Evolutionary conservation across 1,140 invertebrate genomes (phyloP).

Genomic region (Drosophila sp.): DNA sequence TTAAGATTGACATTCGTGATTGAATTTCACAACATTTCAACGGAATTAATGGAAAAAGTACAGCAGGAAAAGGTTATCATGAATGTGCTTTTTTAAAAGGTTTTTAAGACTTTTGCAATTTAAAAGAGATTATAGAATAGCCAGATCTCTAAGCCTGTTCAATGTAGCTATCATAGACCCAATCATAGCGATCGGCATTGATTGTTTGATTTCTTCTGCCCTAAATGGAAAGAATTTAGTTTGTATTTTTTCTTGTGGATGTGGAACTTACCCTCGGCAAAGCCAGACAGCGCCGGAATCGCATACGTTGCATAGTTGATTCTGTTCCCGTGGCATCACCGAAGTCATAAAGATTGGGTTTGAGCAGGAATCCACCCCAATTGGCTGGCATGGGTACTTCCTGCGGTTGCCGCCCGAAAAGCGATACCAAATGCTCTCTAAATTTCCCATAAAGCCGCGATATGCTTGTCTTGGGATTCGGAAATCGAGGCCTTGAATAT

Average conservation of each 20-base stretch:
- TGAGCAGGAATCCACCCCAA: conserved; percentile 53
- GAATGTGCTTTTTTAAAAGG: no score
- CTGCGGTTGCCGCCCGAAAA: conserved; percentile 8
- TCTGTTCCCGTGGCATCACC: not conserved
- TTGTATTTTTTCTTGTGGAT: no score
- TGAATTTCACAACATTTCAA: not conserved
- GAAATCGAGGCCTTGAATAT: not conserved
- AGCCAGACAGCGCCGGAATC: conserved; percentile 49
- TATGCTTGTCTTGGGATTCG: not conserved
- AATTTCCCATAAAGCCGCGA: not conserved
- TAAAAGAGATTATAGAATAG: not conserved
- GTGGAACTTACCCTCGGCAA: conserved; percentile 42
- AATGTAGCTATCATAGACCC: conserved; percentile 48
- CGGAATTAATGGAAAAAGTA: not conserved
- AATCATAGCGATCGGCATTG: conserved; percentile 45
- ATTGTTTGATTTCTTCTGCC: conserved; percentile 26
- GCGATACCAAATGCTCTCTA: not conserved
- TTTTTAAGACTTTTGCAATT: not conserved
- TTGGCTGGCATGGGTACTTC: conserved; percentile 41
- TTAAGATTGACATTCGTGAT: not conserved
- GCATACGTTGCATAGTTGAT: conserved; percentile 31
- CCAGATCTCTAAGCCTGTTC: conserved; percentile 6
- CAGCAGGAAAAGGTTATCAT: not conserved
- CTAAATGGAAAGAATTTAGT: conserved; percentile 15
- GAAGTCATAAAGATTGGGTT: conserved; percentile 53